Percentiles rank a stretch among this genome's conserved stretches.
Conservation (phyloP, 2,888 invertebrate species). For the Drosophila mimetica region DNA sequence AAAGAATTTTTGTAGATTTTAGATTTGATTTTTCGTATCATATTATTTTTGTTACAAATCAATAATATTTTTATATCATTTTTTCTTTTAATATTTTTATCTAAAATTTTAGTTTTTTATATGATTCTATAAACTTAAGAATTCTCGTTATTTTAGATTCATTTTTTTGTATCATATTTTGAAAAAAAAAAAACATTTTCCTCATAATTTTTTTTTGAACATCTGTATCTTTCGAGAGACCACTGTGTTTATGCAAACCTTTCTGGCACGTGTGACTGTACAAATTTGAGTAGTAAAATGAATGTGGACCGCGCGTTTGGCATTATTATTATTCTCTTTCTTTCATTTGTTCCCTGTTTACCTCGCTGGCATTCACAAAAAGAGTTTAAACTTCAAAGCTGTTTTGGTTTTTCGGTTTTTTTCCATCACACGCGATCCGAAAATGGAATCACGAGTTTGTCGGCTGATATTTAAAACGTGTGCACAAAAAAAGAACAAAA, state of each 20-base stretch:
- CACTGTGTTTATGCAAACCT: constrained; percentile 4
- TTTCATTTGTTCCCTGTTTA: constrained; percentile 2
- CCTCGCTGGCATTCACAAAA: constrained; percentile 7
- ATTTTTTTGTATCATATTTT: no score
- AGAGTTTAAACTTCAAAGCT: constrained; percentile 6
- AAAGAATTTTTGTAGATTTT: no score
- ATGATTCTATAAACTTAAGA: no score
- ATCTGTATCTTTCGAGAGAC: not conserved
- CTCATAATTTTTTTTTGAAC: no score
- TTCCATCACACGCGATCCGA: constrained; percentile 29
- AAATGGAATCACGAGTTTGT: constrained; percentile 42
- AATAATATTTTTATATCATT: no score
- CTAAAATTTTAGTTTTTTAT: no score
- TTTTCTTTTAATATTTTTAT: no score
- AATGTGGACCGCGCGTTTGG: constrained; percentile 2
- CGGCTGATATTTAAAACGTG: constrained; percentile 60
- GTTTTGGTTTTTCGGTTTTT: constrained; percentile 21
- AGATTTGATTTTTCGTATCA: no score
- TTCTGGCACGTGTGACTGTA: constrained; percentile 21
- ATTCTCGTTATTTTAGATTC: no score
- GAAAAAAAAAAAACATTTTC: no score
- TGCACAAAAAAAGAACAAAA: constrained; percentile 22
- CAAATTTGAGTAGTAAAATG: constrained; percentile 4
- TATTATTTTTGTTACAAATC: no score
- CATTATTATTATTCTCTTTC: not conserved